Evolutionary conservation across 1,140 invertebrate species (phyloP).

Genomic region (Drosophila dunni): DNA sequence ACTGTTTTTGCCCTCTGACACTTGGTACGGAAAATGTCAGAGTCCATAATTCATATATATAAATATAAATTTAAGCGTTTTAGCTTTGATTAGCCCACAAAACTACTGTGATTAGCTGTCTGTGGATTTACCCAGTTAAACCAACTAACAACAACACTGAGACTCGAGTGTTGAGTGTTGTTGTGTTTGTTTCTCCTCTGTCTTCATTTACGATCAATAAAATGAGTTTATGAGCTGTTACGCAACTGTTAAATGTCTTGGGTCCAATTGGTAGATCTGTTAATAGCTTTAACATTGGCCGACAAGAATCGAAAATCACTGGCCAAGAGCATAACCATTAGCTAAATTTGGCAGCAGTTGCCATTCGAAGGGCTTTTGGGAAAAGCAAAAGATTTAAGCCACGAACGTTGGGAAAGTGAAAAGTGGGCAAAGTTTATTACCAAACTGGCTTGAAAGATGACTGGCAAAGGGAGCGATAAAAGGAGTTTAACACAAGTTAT

Average conservation of each 20-base stretch:
- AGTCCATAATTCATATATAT: not conserved
- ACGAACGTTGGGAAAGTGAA: conserved; percentile 63
- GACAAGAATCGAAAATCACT: conserved; percentile 45
- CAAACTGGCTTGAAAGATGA: not conserved
- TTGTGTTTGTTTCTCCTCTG: no score
- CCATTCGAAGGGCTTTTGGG: conserved; percentile 4
- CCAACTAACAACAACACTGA: not conserved
- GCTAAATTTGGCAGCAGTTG: conserved; percentile 2
- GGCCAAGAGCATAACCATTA: conserved; percentile 67
- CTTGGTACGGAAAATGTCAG: conserved; percentile 11
- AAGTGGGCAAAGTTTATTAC: not conserved
- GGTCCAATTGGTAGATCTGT: conserved; percentile 26
- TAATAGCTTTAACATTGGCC: conserved; percentile 64
- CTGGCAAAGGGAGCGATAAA: not conserved
- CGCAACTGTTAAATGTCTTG: conserved; percentile 31
- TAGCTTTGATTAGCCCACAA: conserved; percentile 3
- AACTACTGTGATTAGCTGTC: not conserved
- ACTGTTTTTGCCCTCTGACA: conserved; percentile 8
- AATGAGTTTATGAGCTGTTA: conserved; percentile 18
- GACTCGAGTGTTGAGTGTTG: not conserved
- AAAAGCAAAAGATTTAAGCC: conserved; percentile 61
- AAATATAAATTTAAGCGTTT: conserved; percentile 3
- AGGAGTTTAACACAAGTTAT: not conserved
- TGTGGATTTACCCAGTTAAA: not conserved
- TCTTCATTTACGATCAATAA: conserved; percentile 27